Evolutionary conservation across 2,797 vertebrate genomes (phyloP).

Genomic region (Typhlichthys subterraneus): DNA sequence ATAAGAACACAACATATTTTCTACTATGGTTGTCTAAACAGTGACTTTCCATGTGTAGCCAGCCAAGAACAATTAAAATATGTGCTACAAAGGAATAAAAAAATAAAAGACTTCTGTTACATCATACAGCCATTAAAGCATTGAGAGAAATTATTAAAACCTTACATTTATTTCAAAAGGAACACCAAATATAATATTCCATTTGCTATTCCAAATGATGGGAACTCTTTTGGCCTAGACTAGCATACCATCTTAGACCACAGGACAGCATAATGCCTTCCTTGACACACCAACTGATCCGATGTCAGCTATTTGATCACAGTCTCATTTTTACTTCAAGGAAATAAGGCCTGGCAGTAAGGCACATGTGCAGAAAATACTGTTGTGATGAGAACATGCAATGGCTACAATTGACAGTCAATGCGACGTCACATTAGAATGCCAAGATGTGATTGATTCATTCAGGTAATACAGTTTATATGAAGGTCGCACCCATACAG

Average conservation of each 20-base stretch:
- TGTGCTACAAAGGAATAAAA: conserved; percentile 1
- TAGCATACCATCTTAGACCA: neutral
- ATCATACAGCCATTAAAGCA: neutral
- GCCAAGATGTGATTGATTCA: too few species aligned
- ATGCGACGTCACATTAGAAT: too few species aligned
- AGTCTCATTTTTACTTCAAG: too few species aligned
- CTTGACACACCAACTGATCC: neutral
- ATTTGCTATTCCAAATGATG: neutral
- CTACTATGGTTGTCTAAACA: conserved; percentile 6
- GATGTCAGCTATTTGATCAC: too few species aligned
- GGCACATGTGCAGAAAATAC: too few species aligned
- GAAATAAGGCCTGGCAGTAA: too few species aligned
- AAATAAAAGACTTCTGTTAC: neutral
- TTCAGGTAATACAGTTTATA: too few species aligned
- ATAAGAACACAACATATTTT: neutral
- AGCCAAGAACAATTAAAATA: neutral
- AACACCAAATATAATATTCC: neutral
- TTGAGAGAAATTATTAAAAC: neutral
- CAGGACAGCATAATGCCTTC: neutral
- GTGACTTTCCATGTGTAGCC: neutral
- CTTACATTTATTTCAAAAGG: neutral
- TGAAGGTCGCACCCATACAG: too few species aligned
- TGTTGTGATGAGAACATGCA: too few species aligned
- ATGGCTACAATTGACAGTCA: neutral
- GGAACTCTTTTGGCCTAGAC: neutral